Evolutionary conservation across 2,797 vertebrate species (phyloP).

Genomic region (Scleropages formosus): DNA sequence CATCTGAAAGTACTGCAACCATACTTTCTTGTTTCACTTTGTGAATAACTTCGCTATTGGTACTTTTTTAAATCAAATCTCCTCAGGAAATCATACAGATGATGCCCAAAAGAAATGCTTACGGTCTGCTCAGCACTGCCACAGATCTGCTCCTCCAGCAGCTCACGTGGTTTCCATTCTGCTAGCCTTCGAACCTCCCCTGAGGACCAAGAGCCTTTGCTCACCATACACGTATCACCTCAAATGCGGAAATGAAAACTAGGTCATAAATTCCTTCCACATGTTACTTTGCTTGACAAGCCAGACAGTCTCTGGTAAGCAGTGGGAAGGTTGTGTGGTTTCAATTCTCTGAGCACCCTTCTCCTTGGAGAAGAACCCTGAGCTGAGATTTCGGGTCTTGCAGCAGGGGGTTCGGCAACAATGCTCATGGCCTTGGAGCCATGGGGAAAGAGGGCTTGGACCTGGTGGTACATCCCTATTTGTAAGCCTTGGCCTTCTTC

Average conservation of each 20-base stretch:
- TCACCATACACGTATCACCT: slow-evolving; percentile 55
- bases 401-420: too few relatives aligned
- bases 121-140: background rate
- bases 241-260: slow-evolving; percentile 76
- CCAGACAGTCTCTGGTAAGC: slow-evolving; percentile 62
- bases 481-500: background rate
- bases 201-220: background rate
- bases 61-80: background rate
- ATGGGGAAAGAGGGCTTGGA: background rate
- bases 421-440: too few relatives aligned
- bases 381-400: slow-evolving; percentile 24
- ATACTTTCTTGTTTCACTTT: background rate
- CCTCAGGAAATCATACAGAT: background rate
- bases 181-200: background rate
- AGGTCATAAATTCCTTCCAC: slow-evolving; percentile 80
- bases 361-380: slow-evolving; percentile 24
- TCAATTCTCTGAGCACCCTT: slow-evolving; percentile 54
- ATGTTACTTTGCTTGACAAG: slow-evolving; percentile 64
- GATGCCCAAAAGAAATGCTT: background rate
- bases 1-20: background rate
- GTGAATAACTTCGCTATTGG: slow-evolving; percentile 1
- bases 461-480: background rate
- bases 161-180: background rate
- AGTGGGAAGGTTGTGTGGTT: slow-evolving; percentile 65
- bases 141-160: background rate